Evolutionary conservation across 2,888 invertebrate species (phyloP), one percentile per base, ranked within the genome.

Genomic region (Corbicula japonica): DNA sequence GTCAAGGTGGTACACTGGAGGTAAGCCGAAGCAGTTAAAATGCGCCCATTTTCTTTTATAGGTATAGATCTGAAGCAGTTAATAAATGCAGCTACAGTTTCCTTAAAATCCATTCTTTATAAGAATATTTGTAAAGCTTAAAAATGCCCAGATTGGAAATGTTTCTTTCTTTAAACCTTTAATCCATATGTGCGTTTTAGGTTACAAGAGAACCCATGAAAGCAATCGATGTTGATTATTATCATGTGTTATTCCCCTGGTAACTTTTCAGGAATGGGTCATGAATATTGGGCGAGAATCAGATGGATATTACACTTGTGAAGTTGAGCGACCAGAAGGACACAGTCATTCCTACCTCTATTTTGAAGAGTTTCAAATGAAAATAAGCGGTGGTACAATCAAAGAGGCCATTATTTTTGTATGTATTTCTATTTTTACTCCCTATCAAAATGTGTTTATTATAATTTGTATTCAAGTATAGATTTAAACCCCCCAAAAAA

Each of bases 1-100:
- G 74, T 23, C 66, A 66, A 52, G 74, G 74, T 32, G 74, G 74
- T 23, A 74, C 74, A 23, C 23, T 61, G 34, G 74, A 74, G 68
- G 74, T 74, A 61, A 30, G 26, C n/a, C n/a, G n/a, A n/a, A n/a
- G n/a, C n/a, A n/a, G n/a, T n/a, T n/a, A n/a, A n/a, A n/a, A n/a
- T n/a, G n/a, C n/a, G n/a, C 48, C 15, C 10, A 48, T 18, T 12
- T 2, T 23, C 62, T 46, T 12, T 44, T 15, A 28, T 32, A 56
- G 15, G 12, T 41, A 41, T 41, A 41, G 10, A 41, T 41, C 10
- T 41, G 10, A n/a, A n/a, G n/a, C n/a, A n/a, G n/a, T n/a, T n/a
- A n/a, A n/a, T n/a, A n/a, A n/a, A n/a, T n/a, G n/a, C n/a, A n/a
- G n/a, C n/a, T n/a, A n/a, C n/a, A n/a, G n/a, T n/a, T n/a, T n/a